Percentiles rank a stretch among this genome's conserved stretches.
Evolutionary conservation across 1,140 invertebrate genomes (phyloP).

Genomic region (Agraylea sexmaculata): DNA sequence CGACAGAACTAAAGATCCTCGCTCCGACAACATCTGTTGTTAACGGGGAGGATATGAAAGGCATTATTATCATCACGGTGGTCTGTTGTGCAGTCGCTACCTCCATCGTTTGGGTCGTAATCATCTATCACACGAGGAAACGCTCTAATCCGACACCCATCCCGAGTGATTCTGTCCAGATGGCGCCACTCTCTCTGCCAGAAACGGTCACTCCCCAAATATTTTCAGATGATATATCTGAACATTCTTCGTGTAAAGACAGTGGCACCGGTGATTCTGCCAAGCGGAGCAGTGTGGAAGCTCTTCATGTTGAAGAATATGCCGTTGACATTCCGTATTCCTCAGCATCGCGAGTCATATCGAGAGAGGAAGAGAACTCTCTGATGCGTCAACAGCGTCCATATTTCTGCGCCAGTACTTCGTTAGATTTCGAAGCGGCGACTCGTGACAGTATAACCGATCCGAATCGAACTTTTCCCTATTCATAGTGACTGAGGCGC

Average conservation of each 20-base stretch:
- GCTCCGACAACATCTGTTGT: constrained; percentile 41
- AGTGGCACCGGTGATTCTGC: constrained; percentile 56
- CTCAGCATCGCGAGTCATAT: neutral
- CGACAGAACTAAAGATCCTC: constrained; percentile 42
- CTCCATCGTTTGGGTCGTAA: constrained; percentile 82
- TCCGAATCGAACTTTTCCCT: constrained; percentile 15
- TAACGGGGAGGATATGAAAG: constrained; percentile 57
- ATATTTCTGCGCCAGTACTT: neutral
- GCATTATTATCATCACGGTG: constrained; percentile 78
- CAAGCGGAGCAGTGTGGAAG: constrained; percentile 46
- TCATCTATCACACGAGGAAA: constrained; percentile 77
- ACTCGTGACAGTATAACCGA: constrained; percentile 4
- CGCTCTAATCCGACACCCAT: constrained; percentile 39
- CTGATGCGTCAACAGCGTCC: constrained; percentile 7
- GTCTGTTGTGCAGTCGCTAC: constrained; percentile 82
- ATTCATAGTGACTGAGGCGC: constrained; percentile 13
- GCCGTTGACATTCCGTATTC: constrained; percentile 3
- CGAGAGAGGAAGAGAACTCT: constrained; percentile 7
- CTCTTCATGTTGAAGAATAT: constrained; percentile 26
- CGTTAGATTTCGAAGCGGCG: neutral
- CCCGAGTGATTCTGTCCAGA: constrained; percentile 34
- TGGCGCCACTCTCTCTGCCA: constrained; percentile 30
- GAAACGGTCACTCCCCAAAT: constrained; percentile 26
- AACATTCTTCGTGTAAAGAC: constrained; percentile 50
- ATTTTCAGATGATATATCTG: constrained; percentile 38